Evolutionary conservation across 2,888 invertebrate species (phyloP).

Genomic region (Eristalis arbustorum): DNA sequence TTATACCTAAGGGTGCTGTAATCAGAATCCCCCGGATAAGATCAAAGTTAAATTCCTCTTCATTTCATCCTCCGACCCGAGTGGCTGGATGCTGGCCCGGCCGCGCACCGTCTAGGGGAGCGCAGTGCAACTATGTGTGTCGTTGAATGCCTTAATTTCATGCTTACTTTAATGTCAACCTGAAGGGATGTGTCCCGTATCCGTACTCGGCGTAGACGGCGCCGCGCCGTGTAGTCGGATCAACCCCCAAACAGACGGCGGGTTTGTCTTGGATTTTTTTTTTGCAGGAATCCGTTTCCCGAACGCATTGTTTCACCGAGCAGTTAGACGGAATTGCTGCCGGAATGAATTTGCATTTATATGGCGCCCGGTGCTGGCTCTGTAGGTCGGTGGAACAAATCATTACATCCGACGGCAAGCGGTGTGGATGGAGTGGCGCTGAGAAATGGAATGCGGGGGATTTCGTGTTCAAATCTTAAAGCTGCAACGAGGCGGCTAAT

Average conservation of each 20-base stretch:
- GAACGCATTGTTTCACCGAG: slow-evolving; percentile 23
- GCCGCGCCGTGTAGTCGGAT: too few species aligned
- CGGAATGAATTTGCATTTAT: slow-evolving; percentile 33
- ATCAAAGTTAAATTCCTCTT: slow-evolving; percentile 66
- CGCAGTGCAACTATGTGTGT: slow-evolving; percentile 60
- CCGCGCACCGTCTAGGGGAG: not conserved
- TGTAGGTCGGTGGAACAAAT: not conserved
- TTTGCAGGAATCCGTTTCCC: slow-evolving; percentile 17
- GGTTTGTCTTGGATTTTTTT: slow-evolving; percentile 23
- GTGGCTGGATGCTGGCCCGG: not conserved
- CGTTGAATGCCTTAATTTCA: slow-evolving; percentile 67
- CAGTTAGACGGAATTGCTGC: slow-evolving; percentile 10
- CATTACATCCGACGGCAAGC: not conserved
- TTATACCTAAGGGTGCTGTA: slow-evolving; percentile 69
- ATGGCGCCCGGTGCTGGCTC: not conserved
- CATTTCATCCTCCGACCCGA: slow-evolving; percentile 8
- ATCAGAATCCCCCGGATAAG: slow-evolving; percentile 66
- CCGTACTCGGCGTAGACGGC: not conserved
- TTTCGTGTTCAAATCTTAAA: not conserved
- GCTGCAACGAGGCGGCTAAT: not conserved
- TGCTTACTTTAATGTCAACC: slow-evolving; percentile 67
- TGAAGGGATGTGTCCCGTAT: slow-evolving; percentile 38
- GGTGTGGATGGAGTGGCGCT: not conserved
- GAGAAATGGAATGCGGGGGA: not conserved
- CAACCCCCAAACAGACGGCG: too few species aligned